Percentiles rank a stretch among this genome's conserved stretches.
Conservation (phyloP, 1,140 invertebrate genomes). For the Atta cephalotes region DNA sequence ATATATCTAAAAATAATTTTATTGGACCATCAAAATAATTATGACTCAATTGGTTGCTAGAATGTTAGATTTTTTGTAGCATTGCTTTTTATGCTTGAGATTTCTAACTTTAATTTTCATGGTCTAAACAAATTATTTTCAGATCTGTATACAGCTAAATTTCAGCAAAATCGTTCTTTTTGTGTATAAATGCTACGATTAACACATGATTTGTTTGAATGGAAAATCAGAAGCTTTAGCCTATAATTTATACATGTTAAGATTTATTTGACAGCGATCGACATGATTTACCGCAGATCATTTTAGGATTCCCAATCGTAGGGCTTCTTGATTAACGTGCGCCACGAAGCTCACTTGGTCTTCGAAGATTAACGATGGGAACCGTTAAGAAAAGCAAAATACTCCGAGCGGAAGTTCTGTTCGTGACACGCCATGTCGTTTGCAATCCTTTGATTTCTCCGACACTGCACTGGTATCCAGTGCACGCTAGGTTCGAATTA, state of each 20-base stretch:
- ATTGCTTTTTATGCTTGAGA: too few relatives aligned
- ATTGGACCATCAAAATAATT: too few relatives aligned
- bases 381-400: constrained; percentile 65
- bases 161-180: too few relatives aligned
- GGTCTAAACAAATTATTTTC: too few relatives aligned
- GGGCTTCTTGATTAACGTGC: constrained; percentile 31
- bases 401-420: constrained; percentile 57
- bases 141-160: too few relatives aligned
- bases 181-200: neutral
- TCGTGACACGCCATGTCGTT: constrained; percentile 62
- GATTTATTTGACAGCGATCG: constrained; percentile 4
- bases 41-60: too few relatives aligned
- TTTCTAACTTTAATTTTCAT: too few relatives aligned
- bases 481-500: constrained; percentile 72
- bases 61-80: too few relatives aligned
- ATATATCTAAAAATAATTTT: too few relatives aligned
- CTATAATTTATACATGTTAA: constrained; percentile 33
- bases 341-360: constrained; percentile 22
- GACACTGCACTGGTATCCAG: constrained; percentile 12
- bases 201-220: neutral
- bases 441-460: constrained; percentile 65
- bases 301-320: constrained; percentile 28
- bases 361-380: constrained; percentile 72
- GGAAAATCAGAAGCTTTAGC: neutral
- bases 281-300: constrained; percentile 38